Base-by-base conservation (phyloP, 2,888 invertebrate species). In the Helleia helle region DNA sequence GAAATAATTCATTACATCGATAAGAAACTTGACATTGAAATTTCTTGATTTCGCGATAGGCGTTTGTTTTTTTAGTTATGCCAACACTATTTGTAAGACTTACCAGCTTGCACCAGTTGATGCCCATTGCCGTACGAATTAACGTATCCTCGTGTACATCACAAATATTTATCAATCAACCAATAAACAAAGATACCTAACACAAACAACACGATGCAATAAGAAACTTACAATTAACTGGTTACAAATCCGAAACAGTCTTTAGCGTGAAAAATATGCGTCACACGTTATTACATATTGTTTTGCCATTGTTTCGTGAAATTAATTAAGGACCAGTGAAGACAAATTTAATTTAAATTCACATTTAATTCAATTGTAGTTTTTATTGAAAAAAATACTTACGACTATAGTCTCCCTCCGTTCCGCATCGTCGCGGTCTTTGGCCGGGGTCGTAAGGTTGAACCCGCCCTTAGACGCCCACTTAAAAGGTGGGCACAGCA, bases 401-500 rank as follows among this genome's bases (percentile, higher is more conserved):
- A 79, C 80, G 36, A 58, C 58, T 36, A 81, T 75, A n/a, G 81
- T 80, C 48, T 65, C 72, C 29, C 80, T 67, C 8, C 71, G 64
- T 14, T 51, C 56, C 14, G 49, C 38, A 26, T 53, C 44, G 13
- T 41, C 52, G 7, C 54, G 46, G 2, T 55, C 53, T 8, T 48
- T 48, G n/a, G 59, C 52, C 3, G 60, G 50, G 30, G 59, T 65
- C 39, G 60, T 58, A 6, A 81, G 59, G 49, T 74, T 74, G 47
- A 77, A 81, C 25, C 75, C 73, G 28, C 80, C 76, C 48, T 71
- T 77, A 7, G 71, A 58, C 18, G 69, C 59, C 72, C 74, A 75
- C 56, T 65, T 61, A 51, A 84, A 84, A 30, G 84, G 84, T 34
- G 81, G 83, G 54, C 84, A 84, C 55, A 84, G 56, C 57, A 79